Base-by-base conservation (phyloP, 2,113 vertebrate species). In the Cathartes aura region DNA sequence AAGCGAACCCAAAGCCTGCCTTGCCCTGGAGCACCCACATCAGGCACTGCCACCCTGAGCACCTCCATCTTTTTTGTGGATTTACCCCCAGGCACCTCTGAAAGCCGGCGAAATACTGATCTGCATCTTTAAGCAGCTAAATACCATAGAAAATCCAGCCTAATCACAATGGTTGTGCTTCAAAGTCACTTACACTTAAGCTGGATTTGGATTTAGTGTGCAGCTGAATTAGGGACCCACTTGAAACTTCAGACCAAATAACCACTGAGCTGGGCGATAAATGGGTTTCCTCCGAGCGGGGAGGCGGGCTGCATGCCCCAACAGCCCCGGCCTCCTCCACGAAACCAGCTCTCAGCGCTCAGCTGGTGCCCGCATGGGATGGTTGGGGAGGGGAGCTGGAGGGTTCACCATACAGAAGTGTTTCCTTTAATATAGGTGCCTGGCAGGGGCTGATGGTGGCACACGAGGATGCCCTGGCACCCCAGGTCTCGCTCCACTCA, bases 51-150 rank as follows among this genome's bases (percentile, higher is more conserved):
- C 30, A 71, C 40, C 2, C 68, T 53, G 15, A 82, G 27, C n/a
- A 83, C 42, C 42, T 91, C 38, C 34, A 38, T 27, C n/a, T 32
- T 59, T 85, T 70, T 68, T 26, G 48, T 3, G 6, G 40, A 45
- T 74, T 96, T 87, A 70, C 36, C 27, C 50, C 60, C 81, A 74
- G 42, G 53, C 5, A 5, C 66, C 24, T 82, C 70, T 40, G 23
- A 71, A 94, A 94, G 45, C 62, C 19, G 8, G 48, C 26, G 82
- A 92, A 93, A 91, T 42, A 76, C 34, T 38, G 72, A 88, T 95
- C 58, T 75, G 71, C 90, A 82, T 76, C 92, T 93, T 96, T 93
- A 94, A 92, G 74, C 63, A 94, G 85, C 82, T 91, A 92, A 94
- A 85, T 52, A 70, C 82, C 84, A 50, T 58, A n/a, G 74, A 80